phyloP scores from a whole-genome alignment of 2,113 vertebrate species.

The Tauraco erythrolophus region DNA sequence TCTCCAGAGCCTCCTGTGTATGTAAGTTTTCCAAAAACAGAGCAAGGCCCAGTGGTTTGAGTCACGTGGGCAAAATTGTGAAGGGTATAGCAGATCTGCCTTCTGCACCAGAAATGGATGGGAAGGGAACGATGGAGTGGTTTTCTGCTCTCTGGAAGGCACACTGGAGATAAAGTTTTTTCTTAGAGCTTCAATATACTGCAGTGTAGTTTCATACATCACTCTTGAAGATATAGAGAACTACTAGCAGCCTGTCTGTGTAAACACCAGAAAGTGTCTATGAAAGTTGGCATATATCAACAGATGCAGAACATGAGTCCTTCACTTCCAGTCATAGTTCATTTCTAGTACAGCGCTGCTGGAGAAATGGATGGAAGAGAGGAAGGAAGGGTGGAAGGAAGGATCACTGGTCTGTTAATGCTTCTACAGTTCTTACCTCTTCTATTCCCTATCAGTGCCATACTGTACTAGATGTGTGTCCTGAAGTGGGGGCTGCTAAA shows the following conservation, averaged over 20 bases:
- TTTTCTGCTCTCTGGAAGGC: not conserved
- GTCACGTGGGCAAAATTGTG: not conserved
- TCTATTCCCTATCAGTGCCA: not conserved
- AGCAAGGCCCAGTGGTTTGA: not conserved
- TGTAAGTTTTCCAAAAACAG: not conserved
- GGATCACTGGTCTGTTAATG: not conserved
- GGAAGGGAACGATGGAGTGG: not conserved
- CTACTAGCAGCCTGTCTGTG: not conserved
- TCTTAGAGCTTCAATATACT: not conserved
- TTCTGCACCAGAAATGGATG: not conserved
- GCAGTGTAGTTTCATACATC: not conserved
- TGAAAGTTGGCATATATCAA: not conserved
- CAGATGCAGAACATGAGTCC: not conserved
- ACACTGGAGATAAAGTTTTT: not conserved
- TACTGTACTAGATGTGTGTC: not conserved
- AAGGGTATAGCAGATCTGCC: not conserved
- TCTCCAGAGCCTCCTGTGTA: not conserved
- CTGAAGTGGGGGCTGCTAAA: not conserved
- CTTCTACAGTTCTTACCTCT: not conserved
- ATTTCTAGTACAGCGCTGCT: not conserved
- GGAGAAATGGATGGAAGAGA: not conserved
- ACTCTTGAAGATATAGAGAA: not conserved
- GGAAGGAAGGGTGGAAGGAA: not conserved
- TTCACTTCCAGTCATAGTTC: not conserved
- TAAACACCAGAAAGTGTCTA: not conserved